Percentiles rank a stretch among this genome's conserved stretches.
phyloP scores from a whole-genome alignment of 2,888 invertebrate genomes.

The Cheilosia urbana region DNA sequence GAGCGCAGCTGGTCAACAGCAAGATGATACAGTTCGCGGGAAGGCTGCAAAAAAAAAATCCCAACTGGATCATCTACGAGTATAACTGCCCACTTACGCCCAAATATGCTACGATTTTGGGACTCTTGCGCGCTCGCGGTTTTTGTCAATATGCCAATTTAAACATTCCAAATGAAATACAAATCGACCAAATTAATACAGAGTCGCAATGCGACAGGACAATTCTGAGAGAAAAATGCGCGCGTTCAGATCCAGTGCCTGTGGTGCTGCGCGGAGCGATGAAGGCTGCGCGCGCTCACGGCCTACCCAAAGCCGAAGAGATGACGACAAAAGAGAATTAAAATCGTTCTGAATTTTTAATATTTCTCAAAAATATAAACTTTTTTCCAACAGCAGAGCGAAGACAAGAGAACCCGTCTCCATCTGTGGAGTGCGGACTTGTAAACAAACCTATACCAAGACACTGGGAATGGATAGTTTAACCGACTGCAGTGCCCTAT shows the following conservation, averaged over 20 bases:
- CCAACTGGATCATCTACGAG: constrained; percentile 74
- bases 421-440: constrained; percentile 49
- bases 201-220: constrained; percentile 79
- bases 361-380: constrained; percentile 63
- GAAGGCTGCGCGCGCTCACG: constrained; percentile 13
- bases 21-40: constrained; percentile 56
- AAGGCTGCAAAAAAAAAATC: constrained; percentile 43
- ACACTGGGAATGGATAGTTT: neutral
- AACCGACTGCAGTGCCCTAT: constrained; percentile 22
- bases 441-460: neutral
- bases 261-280: neutral
- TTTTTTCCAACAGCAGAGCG: neutral
- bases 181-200: constrained; percentile 84
- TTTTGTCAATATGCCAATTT: constrained; percentile 81
- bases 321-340: constrained; percentile 20
- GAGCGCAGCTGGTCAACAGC: constrained; percentile 64
- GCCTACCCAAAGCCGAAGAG: constrained; percentile 36
- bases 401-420: neutral
- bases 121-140: constrained; percentile 58
- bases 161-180: constrained; percentile 84
- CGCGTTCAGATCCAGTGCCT: constrained; percentile 54
- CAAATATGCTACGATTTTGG: constrained; percentile 73
- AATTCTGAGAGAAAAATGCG: constrained; percentile 83
- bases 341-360: constrained; percentile 74
- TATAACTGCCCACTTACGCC: constrained; percentile 75